Evolutionary conservation across 2,797 vertebrate genomes (phyloP).

Genomic region (Danio aesculapii): DNA sequence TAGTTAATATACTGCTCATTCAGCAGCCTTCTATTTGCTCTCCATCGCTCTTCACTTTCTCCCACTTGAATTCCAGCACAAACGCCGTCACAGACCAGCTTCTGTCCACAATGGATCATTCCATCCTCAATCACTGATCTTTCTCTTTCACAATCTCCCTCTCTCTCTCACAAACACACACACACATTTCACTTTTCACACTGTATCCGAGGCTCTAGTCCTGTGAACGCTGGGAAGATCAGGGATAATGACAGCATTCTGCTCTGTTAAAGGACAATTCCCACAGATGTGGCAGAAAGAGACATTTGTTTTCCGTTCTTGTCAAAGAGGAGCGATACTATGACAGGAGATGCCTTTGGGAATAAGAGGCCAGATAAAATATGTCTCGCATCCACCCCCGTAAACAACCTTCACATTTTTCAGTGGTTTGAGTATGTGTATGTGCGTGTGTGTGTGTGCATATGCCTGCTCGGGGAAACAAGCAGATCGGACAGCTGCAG

Average conservation of each 20-base stretch:
- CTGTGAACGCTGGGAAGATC: slow-evolving; percentile 57
- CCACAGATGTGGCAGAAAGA: slow-evolving; percentile 78
- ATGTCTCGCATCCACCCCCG: neutral
- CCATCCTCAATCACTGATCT: slow-evolving; percentile 45
- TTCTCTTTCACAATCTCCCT: slow-evolving; percentile 20
- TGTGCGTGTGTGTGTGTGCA: too few relatives aligned
- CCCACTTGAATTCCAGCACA: slow-evolving; percentile 64
- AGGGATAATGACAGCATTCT: slow-evolving; percentile 82
- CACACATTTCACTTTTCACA: slow-evolving; percentile 49
- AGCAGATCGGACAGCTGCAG: too few relatives aligned
- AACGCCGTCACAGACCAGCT: slow-evolving; percentile 48
- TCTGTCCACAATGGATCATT: slow-evolving; percentile 56
- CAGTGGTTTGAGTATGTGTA: neutral
- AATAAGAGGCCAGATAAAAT: slow-evolving; percentile 20
- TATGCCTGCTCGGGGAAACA: too few relatives aligned
- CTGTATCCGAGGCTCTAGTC: slow-evolving; percentile 48
- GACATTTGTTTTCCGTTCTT: slow-evolving; percentile 59
- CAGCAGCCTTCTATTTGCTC: slow-evolving; percentile 62
- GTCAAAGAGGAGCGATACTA: slow-evolving; percentile 36
- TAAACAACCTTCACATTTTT: slow-evolving; percentile 33
- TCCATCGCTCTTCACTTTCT: slow-evolving; percentile 57
- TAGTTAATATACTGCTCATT: slow-evolving; percentile 61
- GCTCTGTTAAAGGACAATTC: slow-evolving; percentile 75
- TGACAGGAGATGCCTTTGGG: slow-evolving; percentile 31
- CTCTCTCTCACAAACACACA: slow-evolving; percentile 4